Evolutionary conservation across 2,113 vertebrate genomes (phyloP), one percentile per base, ranked within the genome.

Genomic region (Anas platyrhynchos): DNA sequence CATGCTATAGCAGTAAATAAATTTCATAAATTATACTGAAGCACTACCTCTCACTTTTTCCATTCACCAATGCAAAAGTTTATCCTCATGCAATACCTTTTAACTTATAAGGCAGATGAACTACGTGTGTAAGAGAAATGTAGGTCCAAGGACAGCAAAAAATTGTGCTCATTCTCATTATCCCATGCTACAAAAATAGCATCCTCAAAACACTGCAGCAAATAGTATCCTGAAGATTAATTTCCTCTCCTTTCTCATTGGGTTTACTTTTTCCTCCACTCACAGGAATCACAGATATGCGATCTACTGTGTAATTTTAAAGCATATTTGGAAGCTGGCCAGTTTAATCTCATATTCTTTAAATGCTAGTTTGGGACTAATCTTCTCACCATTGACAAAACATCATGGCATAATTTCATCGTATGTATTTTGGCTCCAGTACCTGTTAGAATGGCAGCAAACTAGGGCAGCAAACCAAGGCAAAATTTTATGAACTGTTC

Each of bases 81-180:
- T 15, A 2, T 34, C 58, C 43, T 78, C 31, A 12, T 23, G 26
- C 18, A 58, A 21, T 2, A 44, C n/a, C 6, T 7, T 6, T 6
- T 2, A 46, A 68, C n/a, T 43, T 22, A 10, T 0, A 55, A 18
- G 67, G 52, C 66, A 75, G 50, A 52, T 75, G 46, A 54, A 31
- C 7, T 44, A 4, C 2, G 29, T 18, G 4, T 7, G 0, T 6
- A 18, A 82, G 46, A 78, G 22, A 16, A 62, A 36, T 1, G 7
- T 5, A 50, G 27, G 62, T 11, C 34, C 55, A 62, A 82, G 17
- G 31, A 52, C 84, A 84, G 58, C 27, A 78, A 73, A 73, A 74
- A 74, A 87, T 44, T 9, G 22, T 29, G 13, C n/a, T 32, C 27
- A 32, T 61, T 85, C 7, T 72, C 21, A 38, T 62, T 58, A 38